These are phyloP conservation scores for Prochilodus magdalenae DNA, from an alignment of 2,113 vertebrate species.

Conservation along the genomic window DNA sequence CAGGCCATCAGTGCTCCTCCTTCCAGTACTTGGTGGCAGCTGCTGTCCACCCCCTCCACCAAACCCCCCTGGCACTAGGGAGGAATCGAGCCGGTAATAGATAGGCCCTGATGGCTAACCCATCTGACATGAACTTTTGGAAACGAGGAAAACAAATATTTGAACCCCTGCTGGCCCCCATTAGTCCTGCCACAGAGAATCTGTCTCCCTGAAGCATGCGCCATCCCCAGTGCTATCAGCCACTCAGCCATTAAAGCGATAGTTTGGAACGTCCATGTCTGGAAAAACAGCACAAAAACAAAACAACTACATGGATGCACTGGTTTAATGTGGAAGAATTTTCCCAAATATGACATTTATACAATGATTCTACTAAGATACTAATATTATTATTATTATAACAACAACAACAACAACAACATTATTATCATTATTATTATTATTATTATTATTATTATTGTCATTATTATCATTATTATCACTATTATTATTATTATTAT, in stretches of 20 bases:
- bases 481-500: too few relatives aligned
- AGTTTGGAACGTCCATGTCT: conserved; percentile 49
- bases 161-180: conserved; percentile 70
- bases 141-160: conserved; percentile 80
- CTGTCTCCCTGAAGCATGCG: conserved; percentile 66
- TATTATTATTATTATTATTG: too few relatives aligned
- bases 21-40: conserved; percentile 43
- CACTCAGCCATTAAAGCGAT: conserved; percentile 55
- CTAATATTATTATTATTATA: too few relatives aligned
- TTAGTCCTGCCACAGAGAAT: conserved; percentile 74
- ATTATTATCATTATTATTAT: too few relatives aligned
- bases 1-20: background rate
- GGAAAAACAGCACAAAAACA: too few relatives aligned
- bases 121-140: conserved; percentile 78
- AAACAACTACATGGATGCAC: too few relatives aligned
- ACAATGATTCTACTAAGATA: too few relatives aligned
- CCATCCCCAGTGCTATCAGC: conserved; percentile 67
- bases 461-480: too few relatives aligned
- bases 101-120: conserved; percentile 74
- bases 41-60: conserved; percentile 58
- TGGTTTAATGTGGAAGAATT: too few relatives aligned
- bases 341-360: too few relatives aligned
- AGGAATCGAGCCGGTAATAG: conserved; percentile 77
- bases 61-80: conserved; percentile 41
- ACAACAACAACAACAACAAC: too few relatives aligned